phyloP scores from a whole-genome alignment of 1,140 invertebrate genomes.

The Drosophila burlai region DNA sequence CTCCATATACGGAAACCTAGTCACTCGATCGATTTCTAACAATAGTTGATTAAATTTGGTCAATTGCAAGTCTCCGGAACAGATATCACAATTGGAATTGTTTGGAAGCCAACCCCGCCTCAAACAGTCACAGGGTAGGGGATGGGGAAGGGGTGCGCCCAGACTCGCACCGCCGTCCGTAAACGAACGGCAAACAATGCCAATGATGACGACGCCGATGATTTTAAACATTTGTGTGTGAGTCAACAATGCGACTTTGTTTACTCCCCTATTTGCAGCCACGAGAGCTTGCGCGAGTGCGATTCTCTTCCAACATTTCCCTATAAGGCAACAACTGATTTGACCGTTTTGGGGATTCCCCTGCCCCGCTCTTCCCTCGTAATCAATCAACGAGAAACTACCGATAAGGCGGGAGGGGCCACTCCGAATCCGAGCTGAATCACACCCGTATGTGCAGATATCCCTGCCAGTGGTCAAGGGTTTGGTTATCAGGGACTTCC shows the following conservation, averaged over 20 bases:
- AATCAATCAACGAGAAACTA: slow-evolving; percentile 43
- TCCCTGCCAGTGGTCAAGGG: slow-evolving; percentile 5
- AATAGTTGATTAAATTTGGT: slow-evolving; percentile 48
- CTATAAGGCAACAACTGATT: slow-evolving; percentile 41
- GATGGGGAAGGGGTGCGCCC: slow-evolving; percentile 20
- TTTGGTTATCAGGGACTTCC: slow-evolving; percentile 44
- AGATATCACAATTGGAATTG: slow-evolving; percentile 37
- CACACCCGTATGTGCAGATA: slow-evolving; percentile 35
- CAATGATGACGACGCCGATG: slow-evolving; percentile 33
- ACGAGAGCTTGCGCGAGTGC: slow-evolving; percentile 20
- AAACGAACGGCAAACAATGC: slow-evolving; percentile 45
- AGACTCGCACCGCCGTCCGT: slow-evolving; percentile 1
- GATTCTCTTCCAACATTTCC: slow-evolving; percentile 32
- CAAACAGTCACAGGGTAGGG: slow-evolving; percentile 18
- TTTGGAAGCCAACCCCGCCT: slow-evolving; percentile 23
- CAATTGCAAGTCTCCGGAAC: slow-evolving; percentile 18
- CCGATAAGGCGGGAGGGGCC: slow-evolving; percentile 28
- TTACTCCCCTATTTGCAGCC: slow-evolving; percentile 26
- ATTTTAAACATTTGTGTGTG: slow-evolving; percentile 37
- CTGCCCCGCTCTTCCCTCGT: not conserved
- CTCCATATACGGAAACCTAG: slow-evolving; percentile 26
- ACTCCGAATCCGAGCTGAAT: slow-evolving; percentile 31
- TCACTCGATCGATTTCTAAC: slow-evolving; percentile 19
- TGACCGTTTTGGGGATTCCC: slow-evolving; percentile 12
- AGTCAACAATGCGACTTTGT: slow-evolving; percentile 42